Percentiles rank a stretch among this genome's conserved stretches.
phyloP scores from a whole-genome alignment of 2,888 invertebrate genomes.

The Cosmorhoe ocellata region DNA sequence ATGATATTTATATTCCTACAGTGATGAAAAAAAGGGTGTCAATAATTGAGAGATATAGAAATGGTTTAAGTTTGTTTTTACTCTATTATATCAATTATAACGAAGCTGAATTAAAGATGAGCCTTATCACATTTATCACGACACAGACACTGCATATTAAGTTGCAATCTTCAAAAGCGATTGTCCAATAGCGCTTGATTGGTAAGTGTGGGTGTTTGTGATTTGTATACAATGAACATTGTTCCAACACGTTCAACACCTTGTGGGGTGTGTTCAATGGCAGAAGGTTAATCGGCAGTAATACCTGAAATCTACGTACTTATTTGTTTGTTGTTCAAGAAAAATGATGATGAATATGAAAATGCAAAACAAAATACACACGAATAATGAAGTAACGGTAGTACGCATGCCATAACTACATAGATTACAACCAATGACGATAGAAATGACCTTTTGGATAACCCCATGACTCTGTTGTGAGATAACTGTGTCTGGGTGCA shows the following conservation, averaged over 20 bases:
- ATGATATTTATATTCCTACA: background rate
- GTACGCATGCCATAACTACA: background rate
- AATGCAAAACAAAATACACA: too few relatives aligned
- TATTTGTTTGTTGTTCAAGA: background rate
- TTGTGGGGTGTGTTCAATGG: slow-evolving; percentile 31
- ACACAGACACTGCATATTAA: slow-evolving; percentile 31
- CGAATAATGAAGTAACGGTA: too few relatives aligned
- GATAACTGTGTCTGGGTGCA: slow-evolving; percentile 16
- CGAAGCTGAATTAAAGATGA: slow-evolving; percentile 32
- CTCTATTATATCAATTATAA: background rate
- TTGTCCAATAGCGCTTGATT: slow-evolving; percentile 31
- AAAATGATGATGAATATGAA: too few relatives aligned
- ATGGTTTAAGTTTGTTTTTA: background rate
- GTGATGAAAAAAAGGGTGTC: background rate
- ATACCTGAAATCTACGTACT: slow-evolving; percentile 22
- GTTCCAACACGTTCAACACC: slow-evolving; percentile 50
- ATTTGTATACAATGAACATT: slow-evolving; percentile 82
- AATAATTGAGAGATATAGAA: background rate
- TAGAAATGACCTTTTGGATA: slow-evolving; percentile 11
- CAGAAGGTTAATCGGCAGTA: slow-evolving; percentile 51
- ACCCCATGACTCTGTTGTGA: slow-evolving; percentile 11
- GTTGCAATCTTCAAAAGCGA: slow-evolving; percentile 33
- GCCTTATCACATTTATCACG: slow-evolving; percentile 27
- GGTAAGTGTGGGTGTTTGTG: slow-evolving; percentile 40
- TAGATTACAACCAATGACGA: background rate